Evolutionary conservation across 2,888 invertebrate species (phyloP).

Genomic region (Drosophila meridiana): DNA sequence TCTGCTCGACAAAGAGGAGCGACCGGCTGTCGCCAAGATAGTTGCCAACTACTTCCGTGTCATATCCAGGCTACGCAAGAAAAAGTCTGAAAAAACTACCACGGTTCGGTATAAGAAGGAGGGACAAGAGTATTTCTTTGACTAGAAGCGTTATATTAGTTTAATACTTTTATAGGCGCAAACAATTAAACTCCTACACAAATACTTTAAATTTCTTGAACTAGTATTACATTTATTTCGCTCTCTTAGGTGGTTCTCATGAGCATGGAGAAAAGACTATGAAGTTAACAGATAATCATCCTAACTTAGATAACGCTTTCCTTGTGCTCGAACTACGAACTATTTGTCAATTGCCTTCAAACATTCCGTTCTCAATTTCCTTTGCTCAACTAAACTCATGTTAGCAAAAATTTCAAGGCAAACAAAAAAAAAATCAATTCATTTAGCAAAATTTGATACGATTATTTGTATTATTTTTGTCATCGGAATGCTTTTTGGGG

Average conservation of each 20-base stretch:
- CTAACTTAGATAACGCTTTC: background rate
- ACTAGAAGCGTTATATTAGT: background rate
- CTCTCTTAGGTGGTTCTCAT: background rate
- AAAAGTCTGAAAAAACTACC: background rate
- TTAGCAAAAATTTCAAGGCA: slow-evolving; percentile 1
- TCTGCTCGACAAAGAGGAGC: background rate
- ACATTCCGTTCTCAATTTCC: background rate
- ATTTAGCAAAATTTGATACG: slow-evolving; percentile 4
- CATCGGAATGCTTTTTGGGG: background rate
- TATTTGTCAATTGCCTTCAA: background rate
- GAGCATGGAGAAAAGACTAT: background rate
- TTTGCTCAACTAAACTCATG: background rate
- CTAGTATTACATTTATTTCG: background rate
- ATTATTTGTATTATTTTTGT: slow-evolving; percentile 4
- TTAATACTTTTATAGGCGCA: background rate
- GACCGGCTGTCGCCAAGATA: background rate
- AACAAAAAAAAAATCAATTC: background rate
- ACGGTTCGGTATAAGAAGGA: background rate
- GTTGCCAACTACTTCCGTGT: background rate
- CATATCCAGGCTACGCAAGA: slow-evolving; percentile 5
- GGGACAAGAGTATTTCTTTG: slow-evolving; percentile 8
- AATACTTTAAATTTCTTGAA: background rate
- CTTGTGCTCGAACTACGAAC: background rate
- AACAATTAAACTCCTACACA: background rate
- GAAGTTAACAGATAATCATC: background rate